Conservation (phyloP, 2,888 invertebrate genomes). For the Horisme vitalbata region DNA sequence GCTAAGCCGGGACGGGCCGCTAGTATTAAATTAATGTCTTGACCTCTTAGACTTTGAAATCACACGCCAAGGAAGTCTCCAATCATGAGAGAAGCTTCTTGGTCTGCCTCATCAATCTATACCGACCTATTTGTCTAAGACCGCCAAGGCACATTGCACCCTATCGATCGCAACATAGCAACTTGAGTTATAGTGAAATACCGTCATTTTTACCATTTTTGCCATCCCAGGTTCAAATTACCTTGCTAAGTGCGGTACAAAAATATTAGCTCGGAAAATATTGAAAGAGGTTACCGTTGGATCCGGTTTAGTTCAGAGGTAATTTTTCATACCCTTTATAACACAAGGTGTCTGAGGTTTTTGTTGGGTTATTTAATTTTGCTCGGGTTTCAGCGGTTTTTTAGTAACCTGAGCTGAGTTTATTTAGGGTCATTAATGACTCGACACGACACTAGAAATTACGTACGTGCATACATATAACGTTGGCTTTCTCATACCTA, state of each 20-base stretch:
- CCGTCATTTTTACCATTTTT: not conserved
- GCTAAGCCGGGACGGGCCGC: no score
- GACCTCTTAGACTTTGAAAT: no score
- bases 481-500: no score
- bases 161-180: constrained; percentile 12
- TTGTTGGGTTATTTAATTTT: no score
- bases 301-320: constrained; percentile 8
- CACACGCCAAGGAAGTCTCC: no score
- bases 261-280: constrained; percentile 7
- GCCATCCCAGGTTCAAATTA: constrained; percentile 7
- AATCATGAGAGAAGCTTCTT: no score
- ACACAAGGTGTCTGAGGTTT: not conserved
- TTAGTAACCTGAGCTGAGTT: no score
- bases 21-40: no score
- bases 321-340: constrained; percentile 18
- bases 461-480: no score
- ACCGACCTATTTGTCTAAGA: constrained; percentile 7
- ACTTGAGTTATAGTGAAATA: not conserved
- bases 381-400: no score
- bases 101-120: constrained; percentile 3
- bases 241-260: not conserved
- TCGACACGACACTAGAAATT: no score
- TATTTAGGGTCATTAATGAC: no score
- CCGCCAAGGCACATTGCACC: constrained; percentile 4
- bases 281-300: constrained; percentile 6